phyloP scores from a whole-genome alignment of 2,888 invertebrate species.

The Drosophila longiperda region DNA sequence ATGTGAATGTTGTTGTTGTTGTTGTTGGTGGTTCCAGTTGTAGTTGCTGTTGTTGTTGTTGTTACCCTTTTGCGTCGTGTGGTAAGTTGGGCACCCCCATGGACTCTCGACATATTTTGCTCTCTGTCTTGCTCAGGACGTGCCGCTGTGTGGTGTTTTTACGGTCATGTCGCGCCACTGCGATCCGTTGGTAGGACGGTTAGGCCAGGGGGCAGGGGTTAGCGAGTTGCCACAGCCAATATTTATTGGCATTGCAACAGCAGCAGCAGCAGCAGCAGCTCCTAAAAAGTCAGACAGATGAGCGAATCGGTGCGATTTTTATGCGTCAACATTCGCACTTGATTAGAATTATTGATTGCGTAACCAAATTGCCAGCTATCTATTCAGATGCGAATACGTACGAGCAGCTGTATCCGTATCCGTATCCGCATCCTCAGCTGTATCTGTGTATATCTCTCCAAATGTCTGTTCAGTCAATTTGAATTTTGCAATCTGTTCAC shows the following conservation, averaged over 20 bases:
- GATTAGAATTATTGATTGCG: conserved; percentile 82
- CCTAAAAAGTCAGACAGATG: conserved; percentile 53
- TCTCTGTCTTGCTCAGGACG: conserved; percentile 38
- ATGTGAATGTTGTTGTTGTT: conserved; percentile 33
- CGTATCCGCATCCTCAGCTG: neutral
- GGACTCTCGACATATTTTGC: conserved; percentile 36
- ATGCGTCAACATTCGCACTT: conserved; percentile 80
- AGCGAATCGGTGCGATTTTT: conserved; percentile 66
- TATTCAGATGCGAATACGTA: conserved; percentile 34
- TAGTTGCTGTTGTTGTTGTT: conserved; percentile 44
- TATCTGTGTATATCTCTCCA: neutral
- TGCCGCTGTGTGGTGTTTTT: conserved; percentile 69
- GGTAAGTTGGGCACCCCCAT: conserved; percentile 62
- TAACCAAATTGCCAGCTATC: conserved; percentile 59
- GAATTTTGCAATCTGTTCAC: conserved; percentile 36
- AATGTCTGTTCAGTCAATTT: conserved; percentile 18
- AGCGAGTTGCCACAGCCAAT: conserved; percentile 47
- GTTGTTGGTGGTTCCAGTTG: conserved; percentile 43
- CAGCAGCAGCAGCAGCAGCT: conserved; percentile 10
- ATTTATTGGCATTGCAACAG: conserved; percentile 49
- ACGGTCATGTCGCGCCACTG: conserved; percentile 68
- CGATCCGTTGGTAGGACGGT: neutral
- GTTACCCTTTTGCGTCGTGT: conserved; percentile 47
- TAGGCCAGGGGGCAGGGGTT: conserved; percentile 1
- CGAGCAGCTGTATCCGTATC: conserved; percentile 8